A percentile compares a stretch with the other conserved stretches of the same genome.
phyloP scores from a whole-genome alignment of 2,888 invertebrate species.

The Athalia circularis region DNA sequence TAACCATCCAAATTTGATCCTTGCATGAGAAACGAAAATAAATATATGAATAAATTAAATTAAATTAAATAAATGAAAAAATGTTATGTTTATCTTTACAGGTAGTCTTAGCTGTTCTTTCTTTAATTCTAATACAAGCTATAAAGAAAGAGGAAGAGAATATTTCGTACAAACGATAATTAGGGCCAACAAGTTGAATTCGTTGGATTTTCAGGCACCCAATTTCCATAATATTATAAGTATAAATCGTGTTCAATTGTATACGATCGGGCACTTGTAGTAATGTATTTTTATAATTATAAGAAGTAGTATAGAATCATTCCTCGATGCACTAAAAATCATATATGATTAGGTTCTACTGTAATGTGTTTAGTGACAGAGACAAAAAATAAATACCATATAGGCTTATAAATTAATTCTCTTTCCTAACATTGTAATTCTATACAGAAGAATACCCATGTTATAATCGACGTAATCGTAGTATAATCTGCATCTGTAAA shows the following conservation, averaged over 20 bases:
- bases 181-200: neutral
- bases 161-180: constrained; percentile 76
- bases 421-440: neutral
- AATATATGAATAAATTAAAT: constrained; percentile 9
- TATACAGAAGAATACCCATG: neutral
- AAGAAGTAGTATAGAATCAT: neutral
- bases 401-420: neutral
- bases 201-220: too few relatives aligned
- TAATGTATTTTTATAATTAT: neutral
- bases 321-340: neutral
- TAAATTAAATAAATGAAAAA: constrained; percentile 28
- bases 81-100: constrained; percentile 64
- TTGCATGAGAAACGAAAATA: neutral
- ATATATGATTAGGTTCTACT: neutral
- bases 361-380: neutral
- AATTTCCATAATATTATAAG: too few relatives aligned
- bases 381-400: constrained; percentile 9
- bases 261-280: too few relatives aligned
- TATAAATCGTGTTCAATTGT: too few relatives aligned
- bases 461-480: too few relatives aligned
- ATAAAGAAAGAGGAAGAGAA: constrained; percentile 85
- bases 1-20: neutral
- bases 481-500: too few relatives aligned
- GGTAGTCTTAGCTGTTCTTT: constrained; percentile 84
- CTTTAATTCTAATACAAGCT: constrained; percentile 83